Evolutionary conservation across 2,113 vertebrate species (phyloP).

Genomic region (Catharus minimus): DNA sequence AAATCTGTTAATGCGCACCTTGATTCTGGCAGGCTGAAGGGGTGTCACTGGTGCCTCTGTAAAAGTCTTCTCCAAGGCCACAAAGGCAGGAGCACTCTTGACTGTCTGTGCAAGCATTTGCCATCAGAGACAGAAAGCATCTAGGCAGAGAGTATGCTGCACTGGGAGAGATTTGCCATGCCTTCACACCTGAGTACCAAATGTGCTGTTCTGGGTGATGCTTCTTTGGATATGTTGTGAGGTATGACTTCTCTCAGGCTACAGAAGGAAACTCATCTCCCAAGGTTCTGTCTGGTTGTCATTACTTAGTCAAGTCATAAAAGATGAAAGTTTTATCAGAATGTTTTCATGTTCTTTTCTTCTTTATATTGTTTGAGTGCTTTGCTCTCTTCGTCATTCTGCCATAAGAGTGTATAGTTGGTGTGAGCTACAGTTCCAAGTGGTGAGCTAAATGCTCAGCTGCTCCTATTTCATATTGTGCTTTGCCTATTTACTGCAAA

Average conservation of each 20-base stretch:
- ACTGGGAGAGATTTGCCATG: background rate
- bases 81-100: background rate
- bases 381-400: background rate
- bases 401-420: background rate
- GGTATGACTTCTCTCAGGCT: background rate
- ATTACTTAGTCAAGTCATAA: background rate
- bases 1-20: background rate
- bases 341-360: background rate
- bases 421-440: background rate
- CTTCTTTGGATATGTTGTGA: background rate
- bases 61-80: background rate
- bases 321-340: background rate
- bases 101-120: background rate
- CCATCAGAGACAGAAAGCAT: background rate
- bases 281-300: background rate
- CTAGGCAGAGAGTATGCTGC: background rate
- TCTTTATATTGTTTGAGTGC: background rate
- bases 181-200: background rate
- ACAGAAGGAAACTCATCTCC: background rate
- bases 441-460: background rate
- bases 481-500: background rate
- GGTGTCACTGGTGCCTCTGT: rapidly evolving
- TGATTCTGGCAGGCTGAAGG: background rate
- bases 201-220: background rate
- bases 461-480: background rate